Evolutionary conservation across 2,113 vertebrate genomes (phyloP).

Genomic region (Orthonyx spaldingii): DNA sequence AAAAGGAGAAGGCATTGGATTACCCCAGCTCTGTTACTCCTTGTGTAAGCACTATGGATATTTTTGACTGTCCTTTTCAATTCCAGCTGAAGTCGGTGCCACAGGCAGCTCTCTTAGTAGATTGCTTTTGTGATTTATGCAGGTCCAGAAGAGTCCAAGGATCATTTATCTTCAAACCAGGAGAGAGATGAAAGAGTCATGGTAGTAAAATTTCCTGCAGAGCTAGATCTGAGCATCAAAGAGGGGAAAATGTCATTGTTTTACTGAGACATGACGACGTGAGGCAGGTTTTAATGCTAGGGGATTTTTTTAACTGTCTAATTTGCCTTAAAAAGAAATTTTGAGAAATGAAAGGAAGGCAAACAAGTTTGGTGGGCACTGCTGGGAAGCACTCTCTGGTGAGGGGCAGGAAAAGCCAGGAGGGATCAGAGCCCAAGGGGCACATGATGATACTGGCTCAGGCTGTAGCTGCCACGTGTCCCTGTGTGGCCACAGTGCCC

Average conservation of each 20-base stretch:
- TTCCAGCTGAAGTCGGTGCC: slow-evolving; percentile 62
- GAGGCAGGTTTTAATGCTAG: slow-evolving; percentile 67
- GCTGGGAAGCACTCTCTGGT: neutral
- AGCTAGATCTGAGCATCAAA: slow-evolving; percentile 71
- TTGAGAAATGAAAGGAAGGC: neutral
- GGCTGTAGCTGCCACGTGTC: neutral
- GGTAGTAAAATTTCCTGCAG: slow-evolving; percentile 70
- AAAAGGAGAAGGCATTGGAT: neutral
- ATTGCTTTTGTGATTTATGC: slow-evolving; percentile 80
- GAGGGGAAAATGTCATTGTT: slow-evolving; percentile 71
- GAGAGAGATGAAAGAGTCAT: slow-evolving; percentile 74
- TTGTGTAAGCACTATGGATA: slow-evolving; percentile 59
- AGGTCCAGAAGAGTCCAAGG: slow-evolving; percentile 70
- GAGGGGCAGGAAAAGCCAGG: neutral
- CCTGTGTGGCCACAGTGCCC: fast-evolving
- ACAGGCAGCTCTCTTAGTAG: slow-evolving; percentile 69
- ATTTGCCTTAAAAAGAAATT: neutral
- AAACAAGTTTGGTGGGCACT: neutral
- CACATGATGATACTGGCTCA: fast-evolving
- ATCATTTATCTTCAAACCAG: slow-evolving; percentile 78
- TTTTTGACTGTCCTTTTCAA: slow-evolving; percentile 69
- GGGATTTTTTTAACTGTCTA: slow-evolving; percentile 39
- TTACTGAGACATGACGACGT: slow-evolving; percentile 63
- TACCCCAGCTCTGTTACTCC: slow-evolving; percentile 29
- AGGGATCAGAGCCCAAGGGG: neutral